These are phyloP conservation scores for Cuniculus paca DNA, from an alignment of 2,797 vertebrate genomes.

Conservation along the genomic window DNA sequence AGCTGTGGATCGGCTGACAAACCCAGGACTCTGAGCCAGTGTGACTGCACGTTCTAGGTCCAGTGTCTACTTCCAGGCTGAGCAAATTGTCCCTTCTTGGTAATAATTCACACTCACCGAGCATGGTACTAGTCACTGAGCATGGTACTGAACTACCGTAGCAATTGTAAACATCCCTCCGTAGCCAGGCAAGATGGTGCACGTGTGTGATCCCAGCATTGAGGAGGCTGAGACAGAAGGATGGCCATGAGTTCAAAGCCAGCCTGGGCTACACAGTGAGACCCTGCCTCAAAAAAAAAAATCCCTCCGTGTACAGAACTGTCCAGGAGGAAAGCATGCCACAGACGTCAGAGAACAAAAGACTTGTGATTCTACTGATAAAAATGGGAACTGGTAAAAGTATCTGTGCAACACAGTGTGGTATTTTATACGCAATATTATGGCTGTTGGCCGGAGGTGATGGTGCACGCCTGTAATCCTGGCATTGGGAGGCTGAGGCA, in stretches of 20 bases:
- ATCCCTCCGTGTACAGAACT: constrained; percentile 83
- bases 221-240: too few relatives aligned
- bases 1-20: constrained; percentile 86
- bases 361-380: constrained; percentile 65
- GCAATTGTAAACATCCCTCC: constrained; percentile 81
- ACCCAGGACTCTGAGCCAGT: constrained; percentile 59
- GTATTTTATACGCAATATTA: constrained; percentile 67
- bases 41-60: constrained; percentile 79
- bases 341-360: constrained; percentile 84
- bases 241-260: too few relatives aligned
- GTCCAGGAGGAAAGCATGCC: constrained; percentile 76
- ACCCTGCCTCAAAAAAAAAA: too few relatives aligned
- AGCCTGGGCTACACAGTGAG: too few relatives aligned
- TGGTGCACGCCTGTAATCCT: neutral
- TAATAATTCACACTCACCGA: constrained; percentile 82
- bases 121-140: neutral
- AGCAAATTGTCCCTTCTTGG: constrained; percentile 85
- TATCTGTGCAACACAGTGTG: constrained; percentile 76
- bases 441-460: neutral
- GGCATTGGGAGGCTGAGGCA: neutral
- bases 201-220: too few relatives aligned
- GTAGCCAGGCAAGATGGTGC: too few relatives aligned
- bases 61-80: constrained; percentile 86
- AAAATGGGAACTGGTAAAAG: constrained; percentile 79
- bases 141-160: constrained; percentile 72